These are phyloP conservation scores for Bombus superbus DNA, from an alignment of 1,140 invertebrate genomes.

Conservation along the genomic window DNA sequence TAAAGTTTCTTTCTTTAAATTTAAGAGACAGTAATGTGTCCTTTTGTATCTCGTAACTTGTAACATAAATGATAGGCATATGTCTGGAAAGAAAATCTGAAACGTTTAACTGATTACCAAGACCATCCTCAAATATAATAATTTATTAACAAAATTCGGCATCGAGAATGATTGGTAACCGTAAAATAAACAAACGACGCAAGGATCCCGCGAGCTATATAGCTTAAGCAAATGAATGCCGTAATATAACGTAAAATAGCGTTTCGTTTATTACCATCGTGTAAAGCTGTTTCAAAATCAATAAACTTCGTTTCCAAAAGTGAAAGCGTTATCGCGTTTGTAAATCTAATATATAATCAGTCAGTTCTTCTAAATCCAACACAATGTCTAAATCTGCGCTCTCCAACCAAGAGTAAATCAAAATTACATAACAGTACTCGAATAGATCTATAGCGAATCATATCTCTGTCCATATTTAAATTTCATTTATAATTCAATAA, in stretches of 20 bases:
- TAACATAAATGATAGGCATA: background rate
- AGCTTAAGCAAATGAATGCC: background rate
- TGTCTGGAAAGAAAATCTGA: background rate
- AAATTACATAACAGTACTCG: background rate
- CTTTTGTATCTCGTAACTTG: background rate
- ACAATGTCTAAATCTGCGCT: background rate
- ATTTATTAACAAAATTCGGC: background rate
- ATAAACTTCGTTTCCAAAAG: conserved; percentile 8
- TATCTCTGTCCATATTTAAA: background rate
- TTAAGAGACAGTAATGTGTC: background rate
- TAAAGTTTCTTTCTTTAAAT: too few species aligned
- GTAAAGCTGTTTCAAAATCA: conserved; percentile 8
- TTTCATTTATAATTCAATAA: background rate
- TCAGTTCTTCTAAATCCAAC: background rate
- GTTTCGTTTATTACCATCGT: background rate
- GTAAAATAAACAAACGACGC: background rate
- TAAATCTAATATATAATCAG: background rate
- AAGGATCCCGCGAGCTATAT: background rate
- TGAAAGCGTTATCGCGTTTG: background rate
- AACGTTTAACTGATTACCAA: background rate
- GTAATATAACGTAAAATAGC: conserved; percentile 1
- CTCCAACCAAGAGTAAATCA: background rate
- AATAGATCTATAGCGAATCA: background rate
- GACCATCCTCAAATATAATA: background rate
- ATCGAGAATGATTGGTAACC: background rate